Evolutionary conservation across 2,888 invertebrate genomes (phyloP), one percentile per base, ranked within the genome.

Genomic region (Pyralis farinalis): DNA sequence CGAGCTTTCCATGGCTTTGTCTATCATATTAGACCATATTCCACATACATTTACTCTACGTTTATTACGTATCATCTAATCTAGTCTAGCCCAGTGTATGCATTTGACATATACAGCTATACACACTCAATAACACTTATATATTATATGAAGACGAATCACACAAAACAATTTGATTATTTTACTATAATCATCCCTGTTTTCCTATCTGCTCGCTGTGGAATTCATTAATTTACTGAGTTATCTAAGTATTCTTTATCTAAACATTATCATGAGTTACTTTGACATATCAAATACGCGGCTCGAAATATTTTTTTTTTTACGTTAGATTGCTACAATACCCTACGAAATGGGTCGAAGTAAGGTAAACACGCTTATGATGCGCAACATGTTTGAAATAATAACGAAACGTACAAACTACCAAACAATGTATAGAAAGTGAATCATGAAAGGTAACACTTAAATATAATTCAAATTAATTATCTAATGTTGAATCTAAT

Each of bases 271-370:
- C 71, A 85, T 85, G 85, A 78, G 58, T 86, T 87, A 87, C 87
- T 85, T 87, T 88, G 86, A 88, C 88, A 88, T 88, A 88, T 88
- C 74, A 80, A 84, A 78, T 80, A 88, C 88, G 88, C 88, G 88
- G 88, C 88, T 88, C 88, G 86, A 87, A 86, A 83, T 85, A 68
- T 84, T 76, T 76, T 79, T 77, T 77, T 75, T 73, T 73, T 63
- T 71, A 68, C 49, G 58, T 71, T 77, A 79, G 75, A 72, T 70
- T 75, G 77, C 87, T 88, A 88, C 77, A 57, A 71, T 83, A 82
- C 75, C 77, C 84, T 86, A 86, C 70, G 71, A 71, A 71, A 84
- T 83, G 86, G 79, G 70, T 79, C 68, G 73, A 80, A 74, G 79
- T 78, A 78, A 80, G 63, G 69, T 75, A 68, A 74, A 51, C 69